phyloP scores from a whole-genome alignment of 2,797 vertebrate species.

The Micrastur ruficollis region DNA sequence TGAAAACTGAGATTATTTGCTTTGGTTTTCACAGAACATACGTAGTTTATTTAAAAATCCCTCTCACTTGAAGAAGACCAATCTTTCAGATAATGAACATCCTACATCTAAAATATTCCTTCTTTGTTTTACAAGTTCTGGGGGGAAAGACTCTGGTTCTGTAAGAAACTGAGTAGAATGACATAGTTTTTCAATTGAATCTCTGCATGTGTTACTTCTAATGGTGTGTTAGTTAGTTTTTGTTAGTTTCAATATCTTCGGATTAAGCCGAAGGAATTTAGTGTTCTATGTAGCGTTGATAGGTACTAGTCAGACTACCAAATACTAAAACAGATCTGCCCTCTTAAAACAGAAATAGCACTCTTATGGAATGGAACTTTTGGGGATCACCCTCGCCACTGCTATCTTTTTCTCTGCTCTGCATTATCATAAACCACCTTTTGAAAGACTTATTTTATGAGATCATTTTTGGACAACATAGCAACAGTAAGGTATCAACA shows the following conservation, averaged over 20 bases:
- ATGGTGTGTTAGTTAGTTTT: neutral
- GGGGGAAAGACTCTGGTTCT: neutral
- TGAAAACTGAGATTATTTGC: neutral
- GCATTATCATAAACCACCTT: neutral
- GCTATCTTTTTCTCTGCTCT: neutral
- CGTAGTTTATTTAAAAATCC: neutral
- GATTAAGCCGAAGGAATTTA: neutral
- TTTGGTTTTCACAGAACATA: neutral
- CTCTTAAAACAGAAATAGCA: neutral
- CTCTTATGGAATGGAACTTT: neutral
- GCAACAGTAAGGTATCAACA: neutral
- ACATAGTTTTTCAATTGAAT: neutral
- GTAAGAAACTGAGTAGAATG: neutral
- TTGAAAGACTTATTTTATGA: neutral
- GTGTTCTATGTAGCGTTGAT: neutral
- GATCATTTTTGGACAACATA: neutral
- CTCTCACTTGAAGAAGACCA: neutral
- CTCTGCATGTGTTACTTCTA: neutral
- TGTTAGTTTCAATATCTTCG: neutral
- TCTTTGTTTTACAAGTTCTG: neutral
- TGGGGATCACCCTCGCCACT: fast-evolving
- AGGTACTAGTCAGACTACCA: neutral
- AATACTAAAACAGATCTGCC: neutral
- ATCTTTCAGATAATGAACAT: neutral
- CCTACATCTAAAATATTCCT: neutral